Percentiles rank a stretch among this genome's conserved stretches.
Conservation (phyloP, 2,888 invertebrate genomes). For the Ferrisia virgata region DNA sequence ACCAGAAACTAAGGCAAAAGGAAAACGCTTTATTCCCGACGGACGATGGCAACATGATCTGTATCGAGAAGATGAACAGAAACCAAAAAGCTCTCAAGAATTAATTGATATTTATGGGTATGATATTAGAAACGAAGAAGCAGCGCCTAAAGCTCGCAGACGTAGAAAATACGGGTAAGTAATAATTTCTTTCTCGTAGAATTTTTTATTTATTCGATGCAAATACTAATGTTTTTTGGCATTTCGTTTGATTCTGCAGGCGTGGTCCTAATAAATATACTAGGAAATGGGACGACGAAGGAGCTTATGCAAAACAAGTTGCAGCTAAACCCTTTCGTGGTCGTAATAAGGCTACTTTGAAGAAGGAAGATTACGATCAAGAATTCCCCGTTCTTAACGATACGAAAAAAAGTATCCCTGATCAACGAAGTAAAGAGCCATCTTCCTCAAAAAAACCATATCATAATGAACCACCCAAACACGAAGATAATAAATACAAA, state of each 20-base stretch:
- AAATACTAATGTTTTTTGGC: neutral
- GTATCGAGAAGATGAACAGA: constrained; percentile 75
- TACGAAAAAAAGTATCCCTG: neutral
- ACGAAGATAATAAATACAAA: neutral
- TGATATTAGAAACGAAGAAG: constrained; percentile 89
- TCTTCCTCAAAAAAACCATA: neutral
- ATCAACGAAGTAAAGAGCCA: neutral
- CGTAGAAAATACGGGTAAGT: constrained; percentile 79
- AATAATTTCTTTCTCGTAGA: neutral
- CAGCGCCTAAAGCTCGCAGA: constrained; percentile 81
- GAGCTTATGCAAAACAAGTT: constrained; percentile 64
- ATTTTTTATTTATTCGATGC: constrained; percentile 39
- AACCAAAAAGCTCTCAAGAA: constrained; percentile 82
- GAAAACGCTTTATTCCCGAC: constrained; percentile 54
- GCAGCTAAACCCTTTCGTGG: neutral
- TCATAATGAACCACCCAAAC: neutral
- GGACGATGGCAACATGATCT: constrained; percentile 86
- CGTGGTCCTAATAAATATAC: constrained; percentile 90
- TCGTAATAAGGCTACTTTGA: neutral
- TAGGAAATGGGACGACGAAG: constrained; percentile 89
- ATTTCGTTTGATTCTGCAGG: constrained; percentile 54
- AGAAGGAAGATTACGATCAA: constrained; percentile 36
- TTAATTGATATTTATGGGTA: constrained; percentile 84
- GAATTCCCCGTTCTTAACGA: constrained; percentile 11
- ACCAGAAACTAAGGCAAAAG: constrained; percentile 22